Base-by-base conservation (phyloP, 2,888 invertebrate genomes). In the Electrophaes corylata region DNA sequence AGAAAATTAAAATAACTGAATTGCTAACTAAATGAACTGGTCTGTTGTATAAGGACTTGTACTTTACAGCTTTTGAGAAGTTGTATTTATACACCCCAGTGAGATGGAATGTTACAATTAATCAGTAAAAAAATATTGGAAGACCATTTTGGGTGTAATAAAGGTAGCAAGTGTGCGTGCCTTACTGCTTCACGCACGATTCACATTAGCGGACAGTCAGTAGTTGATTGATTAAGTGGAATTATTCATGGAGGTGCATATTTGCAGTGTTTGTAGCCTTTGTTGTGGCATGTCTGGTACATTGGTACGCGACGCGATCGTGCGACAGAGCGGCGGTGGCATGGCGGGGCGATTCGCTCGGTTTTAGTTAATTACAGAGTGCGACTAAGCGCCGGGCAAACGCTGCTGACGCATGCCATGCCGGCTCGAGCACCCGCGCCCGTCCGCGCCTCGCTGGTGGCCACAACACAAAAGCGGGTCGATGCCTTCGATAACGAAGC, bases 401-500 rank as follows among this genome's bases (percentile, higher is more conserved):
- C 64, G 77, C 76, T 66, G 70, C 66, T 54, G 37, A 5, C 35
- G 14, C 23, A 23, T 4, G 23, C 16, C n/a, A 3, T 75, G 75
- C 66, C 76, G 66, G 72, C 80, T n/a, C 72, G 75, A 10, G 46
- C 37, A 14, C 40, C 37, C 75, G 84, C 59, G 40, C 48, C 19
- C 55, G 40, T 49, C 19, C 55, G 47, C 37, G 54, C 59, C 60
- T 60, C 67, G 60, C 64, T 54, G 67, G 86, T 90, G 89, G 90
- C 84, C 91, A 78, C 82, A 76, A 81, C 84, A 88, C 88, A 91
- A 88, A 83, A 87, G 88, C 86, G 85, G 88, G 84, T 86, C 90
- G 91, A 91, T 91, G 88, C 81, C 88, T 83, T 83, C 88, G 91
- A 91, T 91, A 91, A 89, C 88, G 88, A 87, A 84, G 79, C 83